These are phyloP conservation scores for Hydrotaea diabolus DNA, from an alignment of 2,888 invertebrate genomes.

Conservation along the genomic window DNA sequence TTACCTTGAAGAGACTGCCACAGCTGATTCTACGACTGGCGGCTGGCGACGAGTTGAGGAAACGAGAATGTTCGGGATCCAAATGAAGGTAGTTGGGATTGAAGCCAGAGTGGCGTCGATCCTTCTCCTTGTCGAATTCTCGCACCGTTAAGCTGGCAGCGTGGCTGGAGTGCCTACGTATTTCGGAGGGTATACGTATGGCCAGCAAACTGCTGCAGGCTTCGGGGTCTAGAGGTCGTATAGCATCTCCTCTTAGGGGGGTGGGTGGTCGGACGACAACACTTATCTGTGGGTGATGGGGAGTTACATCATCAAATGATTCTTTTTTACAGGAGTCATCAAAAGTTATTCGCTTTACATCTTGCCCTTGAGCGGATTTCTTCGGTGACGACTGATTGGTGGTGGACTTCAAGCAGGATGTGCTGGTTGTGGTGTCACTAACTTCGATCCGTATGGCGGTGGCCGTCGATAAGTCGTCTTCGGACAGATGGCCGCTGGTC, in stretches of 20 bases:
- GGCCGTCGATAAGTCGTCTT: constrained; percentile 75
- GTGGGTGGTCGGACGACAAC: constrained; percentile 89
- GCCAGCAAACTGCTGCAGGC: constrained; percentile 74
- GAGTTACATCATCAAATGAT: constrained; percentile 81
- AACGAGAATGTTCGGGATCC: constrained; percentile 85
- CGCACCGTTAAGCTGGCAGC: constrained; percentile 81
- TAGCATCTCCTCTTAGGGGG: constrained; percentile 85
- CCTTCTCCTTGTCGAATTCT: constrained; percentile 81
- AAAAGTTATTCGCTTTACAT: constrained; percentile 81
- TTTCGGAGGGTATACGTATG: constrained; percentile 77
- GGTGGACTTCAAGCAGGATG: constrained; percentile 64
- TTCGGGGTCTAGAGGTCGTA: constrained; percentile 80
- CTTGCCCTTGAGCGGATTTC: constrained; percentile 77
- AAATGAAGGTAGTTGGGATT: constrained; percentile 85
- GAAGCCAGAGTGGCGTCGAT: constrained; percentile 81
- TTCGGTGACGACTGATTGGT: constrained; percentile 72
- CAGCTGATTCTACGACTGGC: constrained; percentile 95
- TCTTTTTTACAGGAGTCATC: constrained; percentile 81
- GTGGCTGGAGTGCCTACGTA: constrained; percentile 81
- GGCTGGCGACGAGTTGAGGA: constrained; percentile 89
- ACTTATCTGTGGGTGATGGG: constrained; percentile 84
- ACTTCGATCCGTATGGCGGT: constrained; percentile 76
- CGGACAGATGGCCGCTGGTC: constrained; percentile 68
- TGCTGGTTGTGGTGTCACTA: constrained; percentile 69
- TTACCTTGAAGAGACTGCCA: constrained; percentile 91